Base-by-base conservation (phyloP, 30 jellyfish, hydroid and myxozoan genomes). In the Haliclystus octoradiatus region DNA sequence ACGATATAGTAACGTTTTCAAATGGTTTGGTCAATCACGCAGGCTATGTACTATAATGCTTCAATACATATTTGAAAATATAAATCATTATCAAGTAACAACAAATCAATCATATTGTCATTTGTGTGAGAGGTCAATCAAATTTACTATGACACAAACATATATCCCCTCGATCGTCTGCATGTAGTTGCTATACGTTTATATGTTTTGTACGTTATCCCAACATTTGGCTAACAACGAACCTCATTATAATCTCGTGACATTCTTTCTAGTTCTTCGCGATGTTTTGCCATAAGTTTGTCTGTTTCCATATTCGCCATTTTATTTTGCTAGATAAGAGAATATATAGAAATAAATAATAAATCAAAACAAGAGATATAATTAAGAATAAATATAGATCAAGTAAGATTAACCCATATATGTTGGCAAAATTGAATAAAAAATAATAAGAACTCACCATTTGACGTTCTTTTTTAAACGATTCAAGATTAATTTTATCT, bases 161-260 rank as follows among this genome's bases (percentile, higher is more conserved):
- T 40, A 9, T 40, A 9, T 40, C 57, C 9, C 19, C 9, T 9
- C 9, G 19, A 40, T 40, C 19, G 57, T 9, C 19, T 40, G 57
- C 9, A 40, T 9, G 19, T 40, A 5, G 14, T 40, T 40, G 57
- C 57, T 5, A 40, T 5, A 5, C 57, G 19, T 40, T 40, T 40
- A 19, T 19, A 5, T 9, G 19, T 40, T 9, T 9, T 5, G 9
- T 40, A 40, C 57, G 14, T 4, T 15, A 5, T 26, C 9, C 12
- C 31, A 5, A 5, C 26, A 12, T 5, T 57, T 57, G 26, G 26
- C 12, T 22, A 66, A 1, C 24, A n/a, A 1, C 66, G 19, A 9
- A 82, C 94, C 83, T 73, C 72, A 34, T 67, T 73, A 7, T 70
- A 82, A 28, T 82, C 94, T 35, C 57, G 69, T 26, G 65, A 84